phyloP scores from a whole-genome alignment of 2,797 vertebrate species.

The Xenopus petersii region DNA sequence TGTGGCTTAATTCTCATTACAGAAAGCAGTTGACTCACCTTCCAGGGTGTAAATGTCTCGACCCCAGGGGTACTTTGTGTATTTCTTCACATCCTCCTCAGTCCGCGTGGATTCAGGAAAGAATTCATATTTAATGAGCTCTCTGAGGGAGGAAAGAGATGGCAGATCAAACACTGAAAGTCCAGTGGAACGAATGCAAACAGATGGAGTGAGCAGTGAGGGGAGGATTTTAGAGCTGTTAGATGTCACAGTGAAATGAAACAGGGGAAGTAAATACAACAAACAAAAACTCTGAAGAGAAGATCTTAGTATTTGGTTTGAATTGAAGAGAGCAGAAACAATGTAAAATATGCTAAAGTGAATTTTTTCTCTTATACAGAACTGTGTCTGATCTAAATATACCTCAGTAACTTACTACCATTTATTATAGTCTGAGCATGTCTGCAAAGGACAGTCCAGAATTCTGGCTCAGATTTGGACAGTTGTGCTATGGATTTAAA shows the following conservation, averaged over 20 bases:
- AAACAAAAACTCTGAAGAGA: neutral
- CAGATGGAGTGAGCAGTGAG: neutral
- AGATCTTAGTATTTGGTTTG: no score
- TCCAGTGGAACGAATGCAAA: neutral
- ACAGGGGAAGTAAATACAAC: neutral
- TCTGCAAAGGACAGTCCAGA: no score
- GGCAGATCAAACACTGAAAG: neutral
- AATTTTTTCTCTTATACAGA: no score
- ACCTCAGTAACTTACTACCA: no score
- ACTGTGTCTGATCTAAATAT: no score
- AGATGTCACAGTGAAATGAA: neutral
- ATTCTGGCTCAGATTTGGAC: no score
- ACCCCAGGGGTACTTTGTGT: slow-evolving; percentile 91
- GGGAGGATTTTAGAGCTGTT: neutral
- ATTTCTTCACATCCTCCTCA: slow-evolving; percentile 88
- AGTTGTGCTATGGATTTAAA: no score
- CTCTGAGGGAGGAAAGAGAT: slow-evolving; percentile 66
- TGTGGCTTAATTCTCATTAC: no score
- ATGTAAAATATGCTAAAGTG: no score
- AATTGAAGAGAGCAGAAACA: no score
- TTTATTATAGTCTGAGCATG: no score
- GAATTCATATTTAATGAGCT: slow-evolving; percentile 97
- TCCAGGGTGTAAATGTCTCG: slow-evolving; percentile 94
- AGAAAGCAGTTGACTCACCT: slow-evolving; percentile 62
- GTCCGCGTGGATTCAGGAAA: slow-evolving; percentile 95